These are phyloP conservation scores for Lampris megalopsis DNA, from an alignment of 2,113 vertebrate species.

Conservation along the genomic window DNA sequence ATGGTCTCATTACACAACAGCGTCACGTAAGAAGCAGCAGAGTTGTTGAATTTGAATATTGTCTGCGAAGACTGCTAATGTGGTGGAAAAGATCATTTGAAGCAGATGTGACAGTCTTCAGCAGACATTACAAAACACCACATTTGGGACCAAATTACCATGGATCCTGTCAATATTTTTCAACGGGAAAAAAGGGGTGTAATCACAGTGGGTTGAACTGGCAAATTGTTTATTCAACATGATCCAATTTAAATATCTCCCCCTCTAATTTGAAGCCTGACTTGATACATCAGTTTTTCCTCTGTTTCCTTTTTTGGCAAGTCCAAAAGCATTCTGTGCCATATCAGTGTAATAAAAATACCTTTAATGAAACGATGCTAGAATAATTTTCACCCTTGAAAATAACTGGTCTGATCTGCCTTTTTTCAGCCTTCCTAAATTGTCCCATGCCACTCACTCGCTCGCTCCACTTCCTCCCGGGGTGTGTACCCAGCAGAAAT, in stretches of 20 bases:
- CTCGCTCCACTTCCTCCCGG: too few species aligned
- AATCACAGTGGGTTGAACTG: not conserved
- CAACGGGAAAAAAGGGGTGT: not conserved
- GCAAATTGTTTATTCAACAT: not conserved
- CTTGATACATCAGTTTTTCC: not conserved
- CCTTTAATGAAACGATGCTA: too few species aligned
- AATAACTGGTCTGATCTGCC: too few species aligned
- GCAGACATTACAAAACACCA: too few species aligned
- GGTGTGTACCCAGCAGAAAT: too few species aligned
- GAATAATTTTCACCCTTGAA: too few species aligned
- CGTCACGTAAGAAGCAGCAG: not conserved
- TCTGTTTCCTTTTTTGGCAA: not conserved
- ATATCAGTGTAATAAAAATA: too few species aligned
- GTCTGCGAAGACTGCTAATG: not conserved
- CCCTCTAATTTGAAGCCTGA: not conserved
- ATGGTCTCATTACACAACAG: not conserved
- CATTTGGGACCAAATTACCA: too few species aligned
- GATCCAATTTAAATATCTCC: constrained; percentile 1
- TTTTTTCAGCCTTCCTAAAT: too few species aligned
- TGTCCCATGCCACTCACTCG: too few species aligned
- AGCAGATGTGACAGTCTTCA: not conserved
- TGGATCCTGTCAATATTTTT: not conserved
- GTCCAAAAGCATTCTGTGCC: not conserved
- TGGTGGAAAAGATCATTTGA: not conserved
- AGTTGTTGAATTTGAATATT: not conserved